These are phyloP conservation scores for Lindbergichthys nudifrons DNA, from an alignment of 2,797 vertebrate genomes.

Conservation along the genomic window DNA sequence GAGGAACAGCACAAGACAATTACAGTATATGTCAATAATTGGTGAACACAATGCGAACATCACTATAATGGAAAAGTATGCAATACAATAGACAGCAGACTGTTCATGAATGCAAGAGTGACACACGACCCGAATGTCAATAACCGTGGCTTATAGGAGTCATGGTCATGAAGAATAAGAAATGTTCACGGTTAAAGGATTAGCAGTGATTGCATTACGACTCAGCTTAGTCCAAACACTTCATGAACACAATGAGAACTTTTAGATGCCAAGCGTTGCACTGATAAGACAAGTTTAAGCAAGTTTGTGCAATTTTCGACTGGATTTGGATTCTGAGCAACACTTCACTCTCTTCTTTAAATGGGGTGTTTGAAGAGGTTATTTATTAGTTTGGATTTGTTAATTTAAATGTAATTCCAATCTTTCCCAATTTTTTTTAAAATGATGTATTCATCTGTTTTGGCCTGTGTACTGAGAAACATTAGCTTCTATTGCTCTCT, in stretches of 20 bases:
- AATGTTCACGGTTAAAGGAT: constrained; percentile 61
- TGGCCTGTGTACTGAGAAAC: constrained; percentile 20
- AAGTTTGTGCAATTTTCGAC: constrained; percentile 39
- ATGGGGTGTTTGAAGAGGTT: constrained; percentile 8
- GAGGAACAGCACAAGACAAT: not conserved
- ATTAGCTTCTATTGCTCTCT: constrained; percentile 8
- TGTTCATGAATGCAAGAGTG: constrained; percentile 21
- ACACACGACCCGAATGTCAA: constrained; percentile 33
- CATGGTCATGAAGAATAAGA: constrained; percentile 28
- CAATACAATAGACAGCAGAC: constrained; percentile 19
- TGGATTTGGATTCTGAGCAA: constrained; percentile 34
- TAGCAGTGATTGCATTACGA: constrained; percentile 62
- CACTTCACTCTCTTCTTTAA: constrained; percentile 1
- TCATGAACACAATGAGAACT: constrained; percentile 43
- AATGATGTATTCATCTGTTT: constrained; percentile 41
- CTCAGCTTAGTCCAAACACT: constrained; percentile 38
- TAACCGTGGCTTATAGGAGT: constrained; percentile 21
- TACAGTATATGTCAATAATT: constrained; percentile 13
- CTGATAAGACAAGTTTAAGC: constrained; percentile 41
- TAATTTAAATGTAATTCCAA: constrained; percentile 28
- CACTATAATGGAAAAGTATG: constrained; percentile 24
- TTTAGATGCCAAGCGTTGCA: constrained; percentile 42
- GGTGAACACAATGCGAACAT: constrained; percentile 14
- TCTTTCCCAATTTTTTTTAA: constrained; percentile 30
- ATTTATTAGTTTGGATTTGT: constrained; percentile 28